Conservation (phyloP, 2,797 vertebrate species). For the Streptopelia turtur region DNA sequence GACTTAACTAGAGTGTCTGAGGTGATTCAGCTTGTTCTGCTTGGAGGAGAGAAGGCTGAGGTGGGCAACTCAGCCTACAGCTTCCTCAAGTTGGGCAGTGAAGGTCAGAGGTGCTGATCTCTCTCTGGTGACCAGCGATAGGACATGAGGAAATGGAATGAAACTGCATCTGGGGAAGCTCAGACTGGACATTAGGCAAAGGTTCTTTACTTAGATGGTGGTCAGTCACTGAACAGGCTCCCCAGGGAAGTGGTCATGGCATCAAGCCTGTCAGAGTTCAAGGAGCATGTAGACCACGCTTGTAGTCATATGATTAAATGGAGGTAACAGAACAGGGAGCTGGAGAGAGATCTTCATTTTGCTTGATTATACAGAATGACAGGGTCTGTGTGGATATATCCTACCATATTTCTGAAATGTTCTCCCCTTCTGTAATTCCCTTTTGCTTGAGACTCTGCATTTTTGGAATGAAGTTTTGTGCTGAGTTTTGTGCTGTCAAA, state of each 20-base stretch:
- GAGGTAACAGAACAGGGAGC: neutral
- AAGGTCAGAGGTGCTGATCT: neutral
- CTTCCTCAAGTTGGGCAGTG: rapidly evolving
- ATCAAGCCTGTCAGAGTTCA: neutral
- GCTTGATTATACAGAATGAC: neutral
- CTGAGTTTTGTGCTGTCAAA: neutral
- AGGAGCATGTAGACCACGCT: rapidly evolving
- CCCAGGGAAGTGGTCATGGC: neutral
- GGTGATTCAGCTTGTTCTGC: neutral
- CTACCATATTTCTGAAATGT: neutral
- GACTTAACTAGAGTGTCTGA: rapidly evolving
- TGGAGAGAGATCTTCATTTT: neutral
- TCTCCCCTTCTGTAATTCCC: neutral
- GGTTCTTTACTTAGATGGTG: neutral
- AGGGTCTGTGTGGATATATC: neutral
- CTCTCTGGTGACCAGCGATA: neutral
- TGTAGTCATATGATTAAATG: neutral
- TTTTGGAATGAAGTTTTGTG: neutral
- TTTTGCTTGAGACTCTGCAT: neutral
- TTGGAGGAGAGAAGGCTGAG: neutral
- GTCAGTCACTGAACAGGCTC: neutral
- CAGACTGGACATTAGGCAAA: neutral
- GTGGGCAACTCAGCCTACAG: neutral
- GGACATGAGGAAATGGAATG: neutral
- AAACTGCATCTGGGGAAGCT: neutral